Base-by-base conservation (phyloP, 2,888 invertebrate species). In the Platynereis dumerilii region DNA sequence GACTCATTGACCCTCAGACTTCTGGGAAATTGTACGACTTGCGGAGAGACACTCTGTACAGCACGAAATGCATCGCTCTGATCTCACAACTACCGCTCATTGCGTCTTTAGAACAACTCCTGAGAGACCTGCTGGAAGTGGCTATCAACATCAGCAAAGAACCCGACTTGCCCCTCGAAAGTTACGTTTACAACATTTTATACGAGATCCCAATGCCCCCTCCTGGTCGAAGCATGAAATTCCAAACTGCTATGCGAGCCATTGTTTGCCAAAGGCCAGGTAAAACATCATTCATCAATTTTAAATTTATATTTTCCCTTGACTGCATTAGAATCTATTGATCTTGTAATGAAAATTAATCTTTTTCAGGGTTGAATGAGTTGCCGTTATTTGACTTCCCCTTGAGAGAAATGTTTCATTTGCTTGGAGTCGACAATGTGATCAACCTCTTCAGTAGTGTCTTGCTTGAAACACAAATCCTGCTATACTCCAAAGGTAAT, bases 361-460 rank as follows among this genome's bases (percentile, higher is more conserved):
- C 20, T 52, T 58, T 12, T 72, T 75, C 81, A 80, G 85, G 84
- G 70, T 68, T 75, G 22, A 80, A 90, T 76, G 98, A 99, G 86
- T 87, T 99, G 80, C 98, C 98, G 17, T 88, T 97, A 76, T 89
- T 97, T 75, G 99, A 99, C 86, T 98, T 94, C 84, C 90, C 96
- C 0, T 84, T 99, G 67, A 89, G 93, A 77, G 89, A 92, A 70
- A 88, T 99, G 83, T 96, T 99, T 81, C 87, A 90, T 59, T 90
- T 92, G 83, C 87, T 99, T 67, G 94, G 96, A 27, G 91, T 96
- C 2, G 96, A 98, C 79, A 92, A 92, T 82, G 91, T 96, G 60
- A 89, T 99, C 69, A 93, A 94, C 80, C 87, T 99, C 57, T 94
- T 96, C 83, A 94, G 96, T 48, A 96, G 97, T 86, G 91, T 97